Base-by-base conservation (phyloP, 1,140 invertebrate species). In the Conus ventricosus region DNA sequence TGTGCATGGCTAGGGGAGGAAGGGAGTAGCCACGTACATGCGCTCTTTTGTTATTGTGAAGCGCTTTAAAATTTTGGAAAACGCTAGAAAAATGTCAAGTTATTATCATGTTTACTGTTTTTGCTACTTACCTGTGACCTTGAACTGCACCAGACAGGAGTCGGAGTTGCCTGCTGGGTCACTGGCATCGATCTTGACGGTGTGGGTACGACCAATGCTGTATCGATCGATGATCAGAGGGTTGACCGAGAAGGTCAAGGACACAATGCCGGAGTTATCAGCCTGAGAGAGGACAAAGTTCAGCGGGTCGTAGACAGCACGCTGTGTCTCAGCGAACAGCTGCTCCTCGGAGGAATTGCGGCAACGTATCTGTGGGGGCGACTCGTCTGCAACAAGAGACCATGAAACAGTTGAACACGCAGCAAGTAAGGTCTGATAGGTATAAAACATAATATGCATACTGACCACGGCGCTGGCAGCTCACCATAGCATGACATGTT, bases 341-440 rank as follows among this genome's bases (percentile, higher is more conserved):
- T 76, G 75, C 25, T 75, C 25, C 55, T 60, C 75, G 6, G 76
- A 80, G 39, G 86, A 87, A 54, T 25, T 60, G 67, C 39, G 67
- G 85, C 90, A 90, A 5, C 83, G 76, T 4, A 90, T 84, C n/a
- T 63, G 39, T 7, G 90, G 90, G 7, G 88, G 85, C 25, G 85
- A 23, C 39, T 90, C 81, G 63, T 89, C 90, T 91, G 71, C 15
- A 57, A 82, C 39, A 87, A 53, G 27, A 53, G 20, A 75, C 20
- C 67, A 60, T 15, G 39, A 39, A 39, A 39, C 39, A 39, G 0
- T 39, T 39, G 39, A 39, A 39, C 39, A 39, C 3, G 39, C 39
- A 39, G 39, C 39, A 39, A 39, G 39, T 39, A 39, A 39, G 39
- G 39, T 39, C 0, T 39, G 39, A 39, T 3, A 39, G 0, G 39